Evolutionary conservation across 2,113 vertebrate species (phyloP).

Genomic region (Daphoenositta chrysoptera): DNA sequence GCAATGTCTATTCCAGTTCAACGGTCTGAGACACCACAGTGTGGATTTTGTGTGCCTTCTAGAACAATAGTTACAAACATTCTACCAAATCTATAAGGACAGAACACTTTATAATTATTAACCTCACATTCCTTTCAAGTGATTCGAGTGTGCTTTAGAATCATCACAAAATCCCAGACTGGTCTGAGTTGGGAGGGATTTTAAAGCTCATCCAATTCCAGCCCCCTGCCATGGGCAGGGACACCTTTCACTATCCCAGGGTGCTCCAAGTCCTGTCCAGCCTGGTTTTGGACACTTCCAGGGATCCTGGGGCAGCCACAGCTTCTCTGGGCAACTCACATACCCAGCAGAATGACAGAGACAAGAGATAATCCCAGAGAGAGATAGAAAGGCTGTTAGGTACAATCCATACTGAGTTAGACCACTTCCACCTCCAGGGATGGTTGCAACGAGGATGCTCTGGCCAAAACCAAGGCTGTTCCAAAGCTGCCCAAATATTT

Average conservation of each 20-base stretch:
- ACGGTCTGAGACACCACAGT: not conserved
- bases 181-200: not conserved
- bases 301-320: not conserved
- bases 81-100: not conserved
- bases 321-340: not conserved
- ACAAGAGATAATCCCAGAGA: not conserved
- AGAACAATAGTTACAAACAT: not conserved
- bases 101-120: not conserved
- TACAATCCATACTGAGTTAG: not conserved
- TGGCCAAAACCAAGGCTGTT: not conserved
- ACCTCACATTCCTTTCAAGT: not conserved
- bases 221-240: not conserved
- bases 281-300: not conserved
- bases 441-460: rapidly evolving
- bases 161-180: not conserved
- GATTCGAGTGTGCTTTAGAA: not conserved
- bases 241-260: not conserved
- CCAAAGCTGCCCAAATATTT: not conserved
- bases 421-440: not conserved
- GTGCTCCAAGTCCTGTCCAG: rapidly evolving
- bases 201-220: not conserved
- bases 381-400: not conserved
- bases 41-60: not conserved
- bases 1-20: not conserved
- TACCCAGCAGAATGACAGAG: not conserved